Percentiles rank a stretch among this genome's conserved stretches.
These are phyloP conservation scores for Cylindroiulus punctatus DNA, from an alignment of 2,888 invertebrate species.

Conservation along the genomic window DNA sequence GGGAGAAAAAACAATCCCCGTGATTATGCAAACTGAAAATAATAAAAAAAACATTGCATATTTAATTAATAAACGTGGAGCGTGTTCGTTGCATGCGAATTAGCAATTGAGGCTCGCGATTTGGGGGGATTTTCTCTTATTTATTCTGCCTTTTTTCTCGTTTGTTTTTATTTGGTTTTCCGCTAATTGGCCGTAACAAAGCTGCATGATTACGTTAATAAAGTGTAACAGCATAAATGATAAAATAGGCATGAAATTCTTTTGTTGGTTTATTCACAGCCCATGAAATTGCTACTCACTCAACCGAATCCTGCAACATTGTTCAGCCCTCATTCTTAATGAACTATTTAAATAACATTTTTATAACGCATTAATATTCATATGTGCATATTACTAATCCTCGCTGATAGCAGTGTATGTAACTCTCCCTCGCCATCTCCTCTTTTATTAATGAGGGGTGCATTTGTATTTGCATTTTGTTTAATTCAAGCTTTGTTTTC, in stretches of 20 bases:
- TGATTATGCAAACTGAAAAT: constrained; percentile 3
- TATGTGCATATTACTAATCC: not conserved
- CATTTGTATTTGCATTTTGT: constrained; percentile 15
- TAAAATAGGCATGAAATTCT: constrained; percentile 31
- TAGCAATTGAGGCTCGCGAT: not conserved
- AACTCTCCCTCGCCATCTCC: not conserved
- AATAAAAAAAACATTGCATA: not conserved
- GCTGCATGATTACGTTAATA: constrained; percentile 42
- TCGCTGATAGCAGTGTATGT: not conserved
- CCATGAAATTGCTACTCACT: constrained; percentile 42
- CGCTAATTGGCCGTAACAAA: constrained; percentile 29
- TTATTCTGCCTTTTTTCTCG: constrained; percentile 8
- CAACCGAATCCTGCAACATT: constrained; percentile 13
- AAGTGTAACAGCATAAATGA: constrained; percentile 20
- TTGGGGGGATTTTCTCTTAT: not conserved
- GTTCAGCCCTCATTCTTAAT: constrained; percentile 27
- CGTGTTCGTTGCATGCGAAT: constrained; percentile 15
- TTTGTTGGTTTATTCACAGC: constrained; percentile 13
- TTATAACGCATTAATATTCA: constrained; percentile 15
- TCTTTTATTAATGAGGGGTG: not conserved
- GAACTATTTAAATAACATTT: constrained; percentile 26
- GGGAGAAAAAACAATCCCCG: not conserved
- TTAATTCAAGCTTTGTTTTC: constrained; percentile 34
- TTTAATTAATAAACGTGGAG: not conserved
- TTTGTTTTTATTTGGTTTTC: constrained; percentile 42